These are phyloP conservation scores for Pantala flavescens DNA, from an alignment of 1,140 invertebrate genomes.

Conservation along the genomic window DNA sequence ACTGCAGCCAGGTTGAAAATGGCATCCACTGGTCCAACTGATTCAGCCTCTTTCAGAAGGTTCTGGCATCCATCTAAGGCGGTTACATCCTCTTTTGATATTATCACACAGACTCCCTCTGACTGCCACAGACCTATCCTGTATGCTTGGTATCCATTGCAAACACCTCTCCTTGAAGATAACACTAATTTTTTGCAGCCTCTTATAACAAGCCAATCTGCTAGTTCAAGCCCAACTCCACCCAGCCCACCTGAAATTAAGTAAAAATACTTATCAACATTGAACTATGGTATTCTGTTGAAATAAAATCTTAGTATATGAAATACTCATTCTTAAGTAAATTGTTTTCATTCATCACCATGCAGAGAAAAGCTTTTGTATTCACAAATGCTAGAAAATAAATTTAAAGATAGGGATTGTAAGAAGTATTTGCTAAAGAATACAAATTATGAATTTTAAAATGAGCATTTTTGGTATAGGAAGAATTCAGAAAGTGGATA, in stretches of 20 bases:
- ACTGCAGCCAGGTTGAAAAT: constrained; percentile 70
- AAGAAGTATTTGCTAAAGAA: too few relatives aligned
- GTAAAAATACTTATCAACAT: not conserved
- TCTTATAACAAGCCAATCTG: constrained; percentile 72
- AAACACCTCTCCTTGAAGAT: constrained; percentile 64
- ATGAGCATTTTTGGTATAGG: too few relatives aligned
- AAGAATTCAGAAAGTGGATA: too few relatives aligned
- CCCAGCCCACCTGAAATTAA: constrained; percentile 60
- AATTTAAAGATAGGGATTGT: too few relatives aligned
- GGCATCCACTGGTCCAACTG: constrained; percentile 54
- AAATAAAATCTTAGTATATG: too few relatives aligned
- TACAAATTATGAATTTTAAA: too few relatives aligned
- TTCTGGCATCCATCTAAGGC: constrained; percentile 38
- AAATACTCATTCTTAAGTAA: too few relatives aligned
- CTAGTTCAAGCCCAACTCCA: constrained; percentile 84
- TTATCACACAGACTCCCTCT: constrained; percentile 39
- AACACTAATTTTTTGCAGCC: constrained; percentile 69
- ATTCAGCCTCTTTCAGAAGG: constrained; percentile 45
- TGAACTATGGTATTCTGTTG: not conserved
- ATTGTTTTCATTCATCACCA: too few relatives aligned
- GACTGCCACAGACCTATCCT: constrained; percentile 36
- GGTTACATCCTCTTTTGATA: constrained; percentile 38
- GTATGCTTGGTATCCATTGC: constrained; percentile 63
- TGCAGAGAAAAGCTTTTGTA: too few relatives aligned
- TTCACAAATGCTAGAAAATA: too few relatives aligned